phyloP scores from a whole-genome alignment of 2,888 invertebrate genomes.

The Drosophila aldrichi region DNA sequence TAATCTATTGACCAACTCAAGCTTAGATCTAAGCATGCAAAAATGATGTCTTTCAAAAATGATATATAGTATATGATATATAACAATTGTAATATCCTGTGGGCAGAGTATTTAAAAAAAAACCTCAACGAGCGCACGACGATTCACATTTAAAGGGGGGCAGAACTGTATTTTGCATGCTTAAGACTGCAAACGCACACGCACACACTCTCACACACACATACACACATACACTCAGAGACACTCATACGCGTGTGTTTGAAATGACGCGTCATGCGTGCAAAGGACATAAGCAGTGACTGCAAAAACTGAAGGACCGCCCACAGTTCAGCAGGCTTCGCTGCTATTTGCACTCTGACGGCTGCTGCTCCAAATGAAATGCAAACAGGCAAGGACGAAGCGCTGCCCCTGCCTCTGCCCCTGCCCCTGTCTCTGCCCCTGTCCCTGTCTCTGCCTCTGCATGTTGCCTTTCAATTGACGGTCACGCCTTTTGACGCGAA shows the following conservation, averaged over 20 bases:
- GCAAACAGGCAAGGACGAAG: constrained; percentile 42
- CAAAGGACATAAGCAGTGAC: constrained; percentile 71
- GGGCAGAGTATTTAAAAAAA: constrained; percentile 14
- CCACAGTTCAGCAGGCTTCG: constrained; percentile 25
- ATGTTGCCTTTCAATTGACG: constrained; percentile 65
- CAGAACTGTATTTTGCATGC: constrained; percentile 54
- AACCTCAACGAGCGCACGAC: constrained; percentile 40
- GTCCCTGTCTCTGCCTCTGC: background rate
- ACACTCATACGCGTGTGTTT: constrained; percentile 8
- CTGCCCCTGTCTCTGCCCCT: background rate
- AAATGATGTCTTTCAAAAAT: too few relatives aligned
- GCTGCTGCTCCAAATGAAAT: constrained; percentile 26
- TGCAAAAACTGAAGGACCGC: constrained; percentile 66
- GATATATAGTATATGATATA: too few relatives aligned
- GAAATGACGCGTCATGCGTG: constrained; percentile 38
- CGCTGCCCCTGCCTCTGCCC: background rate
- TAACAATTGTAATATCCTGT: background rate
- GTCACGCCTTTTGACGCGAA: constrained; percentile 57
- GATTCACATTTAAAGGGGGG: constrained; percentile 35
- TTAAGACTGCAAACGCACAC: constrained; percentile 49
- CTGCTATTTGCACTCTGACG: constrained; percentile 45
- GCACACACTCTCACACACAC: constrained; percentile 7
- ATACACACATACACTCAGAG: constrained; percentile 16
- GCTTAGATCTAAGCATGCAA: background rate
- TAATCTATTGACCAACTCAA: background rate